Conservation (phyloP, 2,797 vertebrate genomes). For the Gambusia yucatana region DNA sequence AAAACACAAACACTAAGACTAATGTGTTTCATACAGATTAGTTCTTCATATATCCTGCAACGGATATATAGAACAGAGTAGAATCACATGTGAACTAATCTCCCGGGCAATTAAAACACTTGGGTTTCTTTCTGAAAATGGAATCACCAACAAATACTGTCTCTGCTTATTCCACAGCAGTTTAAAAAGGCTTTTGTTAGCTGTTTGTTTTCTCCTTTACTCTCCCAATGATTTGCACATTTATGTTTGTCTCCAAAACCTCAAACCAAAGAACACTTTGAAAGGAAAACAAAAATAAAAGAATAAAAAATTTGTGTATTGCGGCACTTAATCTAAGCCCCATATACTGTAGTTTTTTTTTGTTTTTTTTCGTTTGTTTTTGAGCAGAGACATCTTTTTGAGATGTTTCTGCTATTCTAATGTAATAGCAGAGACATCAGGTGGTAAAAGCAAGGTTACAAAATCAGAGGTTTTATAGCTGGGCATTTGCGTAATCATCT, state of each 20-base stretch:
- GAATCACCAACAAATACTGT: conserved; percentile 2
- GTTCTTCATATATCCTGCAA: neutral
- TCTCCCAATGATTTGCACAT: conserved; percentile 33
- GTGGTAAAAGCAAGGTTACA: neutral
- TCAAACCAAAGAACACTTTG: neutral
- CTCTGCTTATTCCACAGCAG: conserved; percentile 1
- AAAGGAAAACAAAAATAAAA: too few relatives aligned
- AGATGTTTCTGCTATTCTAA: neutral
- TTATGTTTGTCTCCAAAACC: conserved; percentile 46
- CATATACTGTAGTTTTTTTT: neutral
- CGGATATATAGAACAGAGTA: neutral
- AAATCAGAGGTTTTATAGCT: neutral
- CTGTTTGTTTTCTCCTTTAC: conserved; percentile 5
- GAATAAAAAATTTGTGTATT: neutral
- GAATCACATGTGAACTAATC: neutral
- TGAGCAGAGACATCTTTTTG: too few relatives aligned
- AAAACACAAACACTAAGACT: conserved; percentile 1
- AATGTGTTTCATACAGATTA: conserved; percentile 7
- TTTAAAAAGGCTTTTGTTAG: conserved; percentile 7
- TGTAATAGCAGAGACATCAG: neutral
- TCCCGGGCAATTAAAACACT: neutral
- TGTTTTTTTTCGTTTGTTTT: neutral
- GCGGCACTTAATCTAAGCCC: conserved; percentile 6
- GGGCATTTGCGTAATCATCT: neutral
- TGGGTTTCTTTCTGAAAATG: conserved; percentile 2